Evolutionary conservation across 1,140 invertebrate species (phyloP), one percentile per base, ranked within the genome.

Genomic region (Cydia amplana): DNA sequence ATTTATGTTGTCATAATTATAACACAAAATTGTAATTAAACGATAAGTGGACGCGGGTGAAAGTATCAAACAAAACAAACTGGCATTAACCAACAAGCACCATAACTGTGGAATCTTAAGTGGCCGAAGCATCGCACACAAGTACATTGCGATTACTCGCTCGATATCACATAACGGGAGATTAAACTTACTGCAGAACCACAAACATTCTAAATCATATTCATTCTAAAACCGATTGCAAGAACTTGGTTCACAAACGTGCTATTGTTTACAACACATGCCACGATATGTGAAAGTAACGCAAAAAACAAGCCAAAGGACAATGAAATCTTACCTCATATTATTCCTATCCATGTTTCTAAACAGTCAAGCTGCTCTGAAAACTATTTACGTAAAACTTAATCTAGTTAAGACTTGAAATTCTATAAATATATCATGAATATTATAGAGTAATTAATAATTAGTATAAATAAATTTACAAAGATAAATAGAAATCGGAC

Each of bases 281-380:
- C 28, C 51, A 75, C 65, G 32, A 77, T 74, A 64, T 72, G 76
- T 74, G 75, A 79, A 77, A 79, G 78, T 77, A 77, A 70, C 72
- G 65, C 67, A 70, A 70, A 43, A 70, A 70, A 70, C 65, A 75
- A 82, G 78, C 78, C 74, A 87, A 83, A 85, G 82, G 72, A 86
- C 74, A 83, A 83, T 77, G 83, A 86, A 82, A 80, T 77, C 82
- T 83, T 83, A 89, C 88, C 87, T 89, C 85, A 89, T 89, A 89
- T 90, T 90, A 82, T 88, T 89, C 81, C 83, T 80, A 75, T 90
- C 87, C 87, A 89, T 91, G 63, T 79, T 84, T 80, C 72, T 46
- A 80, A 79, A 67, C 25, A 67, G n/a, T 70, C 65, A 70, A 36
- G 65, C 32, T 36, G 14, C 32, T 18, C 65, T 36, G 10, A 36